phyloP scores from a whole-genome alignment of 2,113 vertebrate genomes.

The Pluvialis apricaria region DNA sequence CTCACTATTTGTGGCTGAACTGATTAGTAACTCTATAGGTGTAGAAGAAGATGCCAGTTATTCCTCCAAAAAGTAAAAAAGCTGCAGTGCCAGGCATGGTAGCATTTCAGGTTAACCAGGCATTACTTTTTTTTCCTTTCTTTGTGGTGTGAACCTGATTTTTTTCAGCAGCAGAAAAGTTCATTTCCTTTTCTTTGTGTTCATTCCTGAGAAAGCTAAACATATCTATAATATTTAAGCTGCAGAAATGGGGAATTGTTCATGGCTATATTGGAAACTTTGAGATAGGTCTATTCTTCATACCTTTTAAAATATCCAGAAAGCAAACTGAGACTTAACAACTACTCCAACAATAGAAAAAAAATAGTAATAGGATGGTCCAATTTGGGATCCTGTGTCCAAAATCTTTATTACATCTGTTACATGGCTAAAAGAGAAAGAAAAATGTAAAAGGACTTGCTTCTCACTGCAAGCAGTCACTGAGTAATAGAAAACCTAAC shows the following conservation, averaged over 20 bases:
- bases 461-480: neutral
- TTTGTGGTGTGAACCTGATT: neutral
- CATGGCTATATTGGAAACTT: neutral
- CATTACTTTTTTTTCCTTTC: neutral
- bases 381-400: neutral
- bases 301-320: neutral
- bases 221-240: neutral
- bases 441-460: neutral
- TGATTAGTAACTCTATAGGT: neutral
- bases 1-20: neutral
- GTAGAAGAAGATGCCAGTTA: neutral
- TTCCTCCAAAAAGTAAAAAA: neutral
- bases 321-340: neutral
- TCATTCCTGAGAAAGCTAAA: neutral
- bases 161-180: neutral
- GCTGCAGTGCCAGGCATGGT: neutral
- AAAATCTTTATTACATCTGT: neutral
- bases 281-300: neutral
- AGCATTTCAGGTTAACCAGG: neutral
- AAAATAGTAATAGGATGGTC: neutral
- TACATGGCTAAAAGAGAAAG: neutral
- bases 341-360: neutral
- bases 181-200: neutral
- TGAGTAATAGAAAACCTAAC: neutral
- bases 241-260: neutral